A percentile compares a stretch with the other conserved stretches of the same genome.
phyloP scores from a whole-genome alignment of 2,888 invertebrate genomes.

The Synergus itoensis region DNA sequence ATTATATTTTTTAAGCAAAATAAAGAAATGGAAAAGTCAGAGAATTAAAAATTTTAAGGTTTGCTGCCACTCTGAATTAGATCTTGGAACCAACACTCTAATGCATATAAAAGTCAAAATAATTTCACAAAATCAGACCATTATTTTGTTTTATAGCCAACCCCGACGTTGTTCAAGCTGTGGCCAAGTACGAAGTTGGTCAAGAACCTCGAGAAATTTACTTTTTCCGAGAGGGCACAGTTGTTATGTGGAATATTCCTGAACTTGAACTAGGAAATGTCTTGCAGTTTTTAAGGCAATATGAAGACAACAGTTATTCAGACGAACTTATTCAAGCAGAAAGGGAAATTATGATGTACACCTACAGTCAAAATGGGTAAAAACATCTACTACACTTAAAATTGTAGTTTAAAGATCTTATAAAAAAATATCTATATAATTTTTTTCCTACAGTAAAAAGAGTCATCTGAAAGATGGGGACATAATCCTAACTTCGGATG shows the following conservation, averaged over 20 bases:
- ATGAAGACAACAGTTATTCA: constrained; percentile 86
- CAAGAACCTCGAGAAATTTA: constrained; percentile 90
- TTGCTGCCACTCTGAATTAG: too few species aligned
- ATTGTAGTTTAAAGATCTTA: neutral
- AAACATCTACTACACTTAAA: constrained; percentile 36
- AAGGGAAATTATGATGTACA: constrained; percentile 91
- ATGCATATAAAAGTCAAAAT: neutral
- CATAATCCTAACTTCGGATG: constrained; percentile 80
- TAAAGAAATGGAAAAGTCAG: too few species aligned
- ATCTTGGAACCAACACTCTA: too few species aligned
- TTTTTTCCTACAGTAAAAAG: constrained; percentile 69
- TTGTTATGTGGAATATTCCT: constrained; percentile 94
- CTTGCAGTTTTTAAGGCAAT: constrained; percentile 85
- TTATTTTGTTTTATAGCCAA: constrained; percentile 75
- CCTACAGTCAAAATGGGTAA: constrained; percentile 81
- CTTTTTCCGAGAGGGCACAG: constrained; percentile 94
- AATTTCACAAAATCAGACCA: constrained; percentile 17
- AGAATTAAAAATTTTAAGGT: too few species aligned
- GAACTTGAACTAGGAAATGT: constrained; percentile 89
- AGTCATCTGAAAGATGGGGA: constrained; percentile 78
- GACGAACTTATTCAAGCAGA: constrained; percentile 86
- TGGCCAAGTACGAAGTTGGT: constrained; percentile 90
- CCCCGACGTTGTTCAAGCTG: constrained; percentile 89
- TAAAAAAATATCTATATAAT: neutral
- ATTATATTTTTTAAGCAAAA: too few species aligned